Conservation (phyloP, 53 echinoderm and acorn worm genomes). For the Hippasteria phrygiana region DNA sequence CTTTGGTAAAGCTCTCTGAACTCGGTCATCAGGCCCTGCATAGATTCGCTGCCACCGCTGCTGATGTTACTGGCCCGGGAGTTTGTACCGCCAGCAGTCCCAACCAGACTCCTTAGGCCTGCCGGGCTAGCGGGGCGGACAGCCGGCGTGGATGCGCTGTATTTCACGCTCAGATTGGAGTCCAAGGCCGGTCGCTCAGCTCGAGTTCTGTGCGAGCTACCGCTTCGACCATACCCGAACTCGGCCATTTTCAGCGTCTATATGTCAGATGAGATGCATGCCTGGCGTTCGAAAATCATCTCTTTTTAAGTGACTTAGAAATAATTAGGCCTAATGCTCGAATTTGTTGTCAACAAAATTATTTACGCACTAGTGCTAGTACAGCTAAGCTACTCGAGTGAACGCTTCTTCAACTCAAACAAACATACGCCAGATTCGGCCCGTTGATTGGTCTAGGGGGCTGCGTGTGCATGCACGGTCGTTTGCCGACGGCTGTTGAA, state of each 20-base stretch:
- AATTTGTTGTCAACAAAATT: too few relatives aligned
- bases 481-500: not conserved
- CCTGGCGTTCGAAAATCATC: too few relatives aligned
- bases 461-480: not conserved
- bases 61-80: conserved; percentile 52
- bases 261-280: not conserved
- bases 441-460: conserved; percentile 23
- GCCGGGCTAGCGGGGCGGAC: conserved; percentile 31
- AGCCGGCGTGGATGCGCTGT: conserved; percentile 35
- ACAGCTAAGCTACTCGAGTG: not conserved
- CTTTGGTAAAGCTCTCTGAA: conserved; percentile 82
- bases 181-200: conserved; percentile 42
- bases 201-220: conserved; percentile 7
- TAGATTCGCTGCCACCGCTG: conserved; percentile 73
- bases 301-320: too few relatives aligned
- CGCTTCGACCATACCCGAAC: conserved; percentile 1
- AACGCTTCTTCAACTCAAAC: not conserved
- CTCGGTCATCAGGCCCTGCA: conserved; percentile 82
- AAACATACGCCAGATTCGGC: conserved; percentile 4
- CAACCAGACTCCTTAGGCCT: conserved; percentile 19
- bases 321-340: too few relatives aligned
- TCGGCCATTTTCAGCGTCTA: conserved; percentile 41
- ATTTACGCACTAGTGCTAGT: too few relatives aligned
- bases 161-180: conserved; percentile 37
- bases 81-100: conserved; percentile 21